These are phyloP conservation scores for Stegodyphus mimosarum DNA, from an alignment of 1,140 invertebrate genomes.

Conservation along the genomic window DNA sequence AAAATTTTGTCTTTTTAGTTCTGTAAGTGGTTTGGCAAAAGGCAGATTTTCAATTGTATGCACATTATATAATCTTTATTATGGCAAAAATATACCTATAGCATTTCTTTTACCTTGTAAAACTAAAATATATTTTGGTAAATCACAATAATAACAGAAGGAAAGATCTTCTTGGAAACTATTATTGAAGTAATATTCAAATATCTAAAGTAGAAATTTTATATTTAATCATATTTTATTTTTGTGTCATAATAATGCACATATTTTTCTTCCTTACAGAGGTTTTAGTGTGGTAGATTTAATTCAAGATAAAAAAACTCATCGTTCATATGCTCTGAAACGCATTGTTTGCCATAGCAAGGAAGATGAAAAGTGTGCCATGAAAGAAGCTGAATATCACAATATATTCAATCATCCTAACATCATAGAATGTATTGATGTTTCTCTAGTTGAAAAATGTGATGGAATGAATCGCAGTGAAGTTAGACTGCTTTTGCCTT, in stretches of 20 bases:
- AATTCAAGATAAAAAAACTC: conserved; percentile 79
- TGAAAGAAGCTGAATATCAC: conserved; percentile 82
- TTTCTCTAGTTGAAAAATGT: conserved; percentile 74
- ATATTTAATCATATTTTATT: no score
- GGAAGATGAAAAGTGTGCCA: conserved; percentile 80
- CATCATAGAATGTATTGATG: conserved; percentile 81
- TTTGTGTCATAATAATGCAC: not conserved
- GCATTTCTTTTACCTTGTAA: no score
- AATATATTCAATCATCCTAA: conserved; percentile 79
- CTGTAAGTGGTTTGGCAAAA: no score
- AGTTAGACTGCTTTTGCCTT: conserved; percentile 82
- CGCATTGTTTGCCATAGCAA: conserved; percentile 82
- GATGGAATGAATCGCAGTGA: conserved; percentile 76
- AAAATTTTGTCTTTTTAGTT: no score
- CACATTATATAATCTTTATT: no score
- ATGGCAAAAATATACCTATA: no score
- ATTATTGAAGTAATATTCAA: no score
- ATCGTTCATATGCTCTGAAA: conserved; percentile 82
- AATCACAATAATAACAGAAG: no score
- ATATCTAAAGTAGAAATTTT: no score
- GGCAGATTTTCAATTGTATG: no score
- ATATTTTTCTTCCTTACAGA: conserved; percentile 71
- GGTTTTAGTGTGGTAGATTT: conserved; percentile 87
- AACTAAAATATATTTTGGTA: no score
- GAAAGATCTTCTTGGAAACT: no score